Evolutionary conservation across 1,140 invertebrate genomes (phyloP), one percentile per base, ranked within the genome.

Genomic region (Macrobrachium nipponense): DNA sequence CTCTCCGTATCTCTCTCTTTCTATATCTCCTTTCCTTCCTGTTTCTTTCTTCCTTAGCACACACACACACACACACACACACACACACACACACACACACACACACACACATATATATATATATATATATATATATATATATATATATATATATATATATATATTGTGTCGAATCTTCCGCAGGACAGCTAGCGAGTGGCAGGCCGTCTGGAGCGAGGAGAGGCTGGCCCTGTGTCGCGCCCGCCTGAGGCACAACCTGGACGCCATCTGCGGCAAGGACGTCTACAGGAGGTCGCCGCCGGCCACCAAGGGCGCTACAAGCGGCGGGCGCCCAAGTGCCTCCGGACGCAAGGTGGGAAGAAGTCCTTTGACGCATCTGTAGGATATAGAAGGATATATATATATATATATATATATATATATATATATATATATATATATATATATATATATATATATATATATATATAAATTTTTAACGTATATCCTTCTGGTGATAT

Each of bases 231-330:
- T 85, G 18, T 85, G 82, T 60, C 82, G 82, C 6, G n/a, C 59
- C 11, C n/a, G 76, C 5, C 64, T 85, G 20, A 61, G 82, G 17
- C 64, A 85, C 75, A 85, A 85, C 76, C 58, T 85, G 44, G 75
- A 85, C 44, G 44, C 82, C 44, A 85, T 85, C 75, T 85, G 82
- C n/a, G 82, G 82, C 44, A 85, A 85, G 51, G 82, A 79, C 12
- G 82, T 85, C n/a, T 85, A 51, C 62, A 61, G 82, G 7, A 70
- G 82, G 75, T 85, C 82, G 36, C 23, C 80, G n/a, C n/a, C n/a
- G n/a, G n/a, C 59, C 12, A 8, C 12, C 18, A n/a, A 3, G 23
- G n/a, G 18, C 61, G 23, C 12, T 43, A 5, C n/a, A 20, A 20
- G 11, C 14, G 64, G 8, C 0, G 11, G 11, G 44, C 20, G 27